phyloP scores from a whole-genome alignment of 2,797 vertebrate species.

The Takifugu rubripes region DNA sequence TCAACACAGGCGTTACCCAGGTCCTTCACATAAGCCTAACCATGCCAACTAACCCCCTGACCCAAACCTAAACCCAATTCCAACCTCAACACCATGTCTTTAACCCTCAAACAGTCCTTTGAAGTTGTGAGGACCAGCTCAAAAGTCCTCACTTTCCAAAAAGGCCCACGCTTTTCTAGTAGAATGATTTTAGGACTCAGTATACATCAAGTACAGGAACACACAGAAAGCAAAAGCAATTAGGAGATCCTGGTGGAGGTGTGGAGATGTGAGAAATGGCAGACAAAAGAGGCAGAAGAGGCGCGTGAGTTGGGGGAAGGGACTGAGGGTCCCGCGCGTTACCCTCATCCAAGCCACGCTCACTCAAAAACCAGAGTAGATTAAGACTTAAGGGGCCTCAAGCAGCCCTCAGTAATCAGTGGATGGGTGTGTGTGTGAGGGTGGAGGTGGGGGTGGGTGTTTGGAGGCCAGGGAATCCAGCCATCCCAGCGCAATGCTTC shows the following conservation, averaged over 20 bases:
- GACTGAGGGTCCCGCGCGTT: conserved; percentile 17
- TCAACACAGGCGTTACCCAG: too few relatives aligned
- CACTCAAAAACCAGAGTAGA: conserved; percentile 46
- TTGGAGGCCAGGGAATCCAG: conserved; percentile 33
- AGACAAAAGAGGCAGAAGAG: conserved; percentile 9
- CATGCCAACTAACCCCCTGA: too few relatives aligned
- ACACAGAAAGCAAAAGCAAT: conserved; percentile 56
- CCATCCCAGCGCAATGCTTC: conserved; percentile 19
- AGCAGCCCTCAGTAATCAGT: conserved; percentile 24
- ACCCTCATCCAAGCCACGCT: conserved; percentile 16
- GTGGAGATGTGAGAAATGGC: conserved; percentile 27
- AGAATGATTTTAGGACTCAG: too few relatives aligned
- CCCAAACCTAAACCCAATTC: too few relatives aligned
- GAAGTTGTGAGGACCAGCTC: too few relatives aligned
- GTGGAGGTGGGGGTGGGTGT: conserved; percentile 15
- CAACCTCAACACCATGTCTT: too few relatives aligned
- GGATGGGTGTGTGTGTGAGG: conserved; percentile 25
- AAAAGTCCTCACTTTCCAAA: too few relatives aligned
- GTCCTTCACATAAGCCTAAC: too few relatives aligned
- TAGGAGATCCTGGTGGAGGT: conserved; percentile 59
- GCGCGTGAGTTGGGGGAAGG: conserved; percentile 25
- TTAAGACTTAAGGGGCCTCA: conserved; percentile 45
- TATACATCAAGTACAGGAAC: too few relatives aligned
- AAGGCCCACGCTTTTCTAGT: too few relatives aligned
- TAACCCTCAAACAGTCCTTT: too few relatives aligned